A percentile compares a stretch with the other conserved stretches of the same genome.
These are phyloP conservation scores for Cosmopolites sordidus DNA, from an alignment of 2,888 invertebrate genomes.

Conservation along the genomic window DNA sequence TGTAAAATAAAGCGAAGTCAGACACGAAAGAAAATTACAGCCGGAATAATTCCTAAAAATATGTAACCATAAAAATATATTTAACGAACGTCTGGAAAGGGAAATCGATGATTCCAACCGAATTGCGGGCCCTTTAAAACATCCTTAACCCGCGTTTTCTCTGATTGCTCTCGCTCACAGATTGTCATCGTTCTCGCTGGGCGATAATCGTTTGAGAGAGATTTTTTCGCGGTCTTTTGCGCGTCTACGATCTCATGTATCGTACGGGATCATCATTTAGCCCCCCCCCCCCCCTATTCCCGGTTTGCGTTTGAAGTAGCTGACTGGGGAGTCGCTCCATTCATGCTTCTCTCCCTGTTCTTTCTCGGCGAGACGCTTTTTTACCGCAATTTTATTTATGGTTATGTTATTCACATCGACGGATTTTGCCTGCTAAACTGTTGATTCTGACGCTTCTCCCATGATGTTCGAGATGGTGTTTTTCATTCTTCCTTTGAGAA, in stretches of 20 bases:
- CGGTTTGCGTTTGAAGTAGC: too few relatives aligned
- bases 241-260: neutral
- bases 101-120: too few relatives aligned
- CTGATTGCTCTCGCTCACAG: neutral
- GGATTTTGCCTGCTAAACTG: neutral
- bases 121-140: neutral
- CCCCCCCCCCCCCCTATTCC: too few relatives aligned
- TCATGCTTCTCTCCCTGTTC: neutral
- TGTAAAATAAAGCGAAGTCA: too few relatives aligned
- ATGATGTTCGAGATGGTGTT: too few relatives aligned
- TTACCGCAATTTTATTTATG: neutral
- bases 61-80: too few relatives aligned
- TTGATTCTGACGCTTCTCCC: neutral
- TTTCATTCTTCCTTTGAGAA: too few relatives aligned
- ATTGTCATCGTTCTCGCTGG: neutral
- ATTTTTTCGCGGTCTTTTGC: neutral
- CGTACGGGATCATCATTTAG: neutral
- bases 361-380: neutral
- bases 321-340: neutral
- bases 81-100: too few relatives aligned
- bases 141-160: neutral
- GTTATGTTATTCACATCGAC: conserved; percentile 1
- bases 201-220: neutral
- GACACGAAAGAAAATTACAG: too few relatives aligned
- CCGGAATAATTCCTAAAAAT: too few relatives aligned